These are phyloP conservation scores for Octopus bimaculoides DNA, from an alignment of 1,140 invertebrate genomes.

Conservation along the genomic window DNA sequence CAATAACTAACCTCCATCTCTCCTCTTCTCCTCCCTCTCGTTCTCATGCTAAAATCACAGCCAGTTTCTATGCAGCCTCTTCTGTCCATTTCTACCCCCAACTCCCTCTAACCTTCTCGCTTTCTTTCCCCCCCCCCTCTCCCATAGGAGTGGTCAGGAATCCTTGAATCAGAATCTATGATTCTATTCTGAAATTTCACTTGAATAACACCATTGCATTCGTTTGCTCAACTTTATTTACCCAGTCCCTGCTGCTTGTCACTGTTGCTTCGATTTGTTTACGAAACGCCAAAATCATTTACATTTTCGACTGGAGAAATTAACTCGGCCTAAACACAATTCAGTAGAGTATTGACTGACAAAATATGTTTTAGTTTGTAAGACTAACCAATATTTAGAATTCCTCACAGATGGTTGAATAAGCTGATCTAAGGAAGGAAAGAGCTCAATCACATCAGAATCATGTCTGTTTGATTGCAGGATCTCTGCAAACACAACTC, in stretches of 20 bases:
- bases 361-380: slow-evolving; percentile 16
- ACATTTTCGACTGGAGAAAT: slow-evolving; percentile 15
- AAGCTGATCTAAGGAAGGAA: not conserved
- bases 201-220: not conserved
- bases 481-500: slow-evolving; percentile 1
- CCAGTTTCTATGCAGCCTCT: not conserved
- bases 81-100: not conserved
- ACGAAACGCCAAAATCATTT: slow-evolving; percentile 7
- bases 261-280: not conserved
- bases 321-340: slow-evolving; percentile 12
- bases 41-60: not conserved
- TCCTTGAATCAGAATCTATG: no score
- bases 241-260: not conserved
- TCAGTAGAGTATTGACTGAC: not conserved
- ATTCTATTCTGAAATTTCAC: not conserved
- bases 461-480: not conserved
- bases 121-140: not conserved
- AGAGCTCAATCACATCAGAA: slow-evolving; percentile 15
- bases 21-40: not conserved
- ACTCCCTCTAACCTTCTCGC: not conserved
- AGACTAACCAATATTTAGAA: slow-evolving; percentile 17
- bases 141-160: no score
- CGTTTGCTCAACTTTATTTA: slow-evolving; percentile 5
- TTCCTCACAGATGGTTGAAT: slow-evolving; percentile 6
- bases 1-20: not conserved